Base-by-base conservation (phyloP, 2,113 vertebrate species). In the Zosterops lateralis region DNA sequence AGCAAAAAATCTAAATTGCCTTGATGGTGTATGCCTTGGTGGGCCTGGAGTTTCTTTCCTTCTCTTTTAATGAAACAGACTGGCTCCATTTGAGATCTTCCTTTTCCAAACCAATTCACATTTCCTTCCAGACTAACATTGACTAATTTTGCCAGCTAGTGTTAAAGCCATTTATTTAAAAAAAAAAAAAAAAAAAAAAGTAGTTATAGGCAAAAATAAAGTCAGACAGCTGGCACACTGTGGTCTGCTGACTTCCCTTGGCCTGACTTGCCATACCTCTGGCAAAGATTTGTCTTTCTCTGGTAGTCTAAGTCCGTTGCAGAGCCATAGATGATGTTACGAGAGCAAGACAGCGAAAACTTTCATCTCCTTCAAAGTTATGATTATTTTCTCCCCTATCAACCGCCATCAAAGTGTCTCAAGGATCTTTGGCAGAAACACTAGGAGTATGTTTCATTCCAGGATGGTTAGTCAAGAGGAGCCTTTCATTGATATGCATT, bases 401-500 rank as follows among this genome's bases (percentile, higher is more conserved):
- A 90, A 14, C 38, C 38, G 40, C 38, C 56, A 77, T 79, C 66
- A 80, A 64, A 80, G 31, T 17, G 5, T 67, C 88, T 91, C 78
- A 65, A 90, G 75, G 75, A 84, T 91, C 89, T 86, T 60, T 95
- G 87, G 66, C 80, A 86, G 75, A 77, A 61, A 44, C 28, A 45
- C 47, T 28, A 75, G 76, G 72, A 92, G 61, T 73, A 71, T 44
- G 62, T 68, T 91, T 84, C 79, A 24, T 61, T 84, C 53, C 48
- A 17, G 45, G 57, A 34, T 40, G 79, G 78, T 68, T 87, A 86
- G 73, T 67, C 87, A 93, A 91, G 87, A 86, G 73, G 58, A 94
- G 65, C 40, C 56, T 85, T 94, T 95, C 92, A 91, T 84, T 96
- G 92, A 93, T 89, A 89, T 42, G 60, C 73, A 31, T 70, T 87